phyloP scores from a whole-genome alignment of 2,113 vertebrate genomes.

The Heliornis fulica region DNA sequence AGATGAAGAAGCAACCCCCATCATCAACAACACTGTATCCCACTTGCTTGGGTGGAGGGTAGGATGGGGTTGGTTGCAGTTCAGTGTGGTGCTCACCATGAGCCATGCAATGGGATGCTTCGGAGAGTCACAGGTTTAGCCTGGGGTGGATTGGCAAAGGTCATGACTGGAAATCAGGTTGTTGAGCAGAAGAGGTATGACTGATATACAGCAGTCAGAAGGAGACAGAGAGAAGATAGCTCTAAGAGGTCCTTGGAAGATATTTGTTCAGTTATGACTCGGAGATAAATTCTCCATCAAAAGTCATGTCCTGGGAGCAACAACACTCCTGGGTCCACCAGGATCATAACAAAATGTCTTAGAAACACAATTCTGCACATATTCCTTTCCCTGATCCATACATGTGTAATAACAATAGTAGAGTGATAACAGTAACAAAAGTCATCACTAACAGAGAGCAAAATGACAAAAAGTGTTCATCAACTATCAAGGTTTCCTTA shows the following conservation, averaged over 20 bases:
- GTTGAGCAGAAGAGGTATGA: background rate
- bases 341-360: background rate
- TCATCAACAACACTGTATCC: rapidly evolving
- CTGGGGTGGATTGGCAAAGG: background rate
- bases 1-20: rapidly evolving
- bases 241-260: background rate
- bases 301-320: background rate
- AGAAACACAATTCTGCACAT: background rate
- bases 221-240: background rate
- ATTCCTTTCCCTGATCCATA: background rate
- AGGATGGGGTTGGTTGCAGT: background rate
- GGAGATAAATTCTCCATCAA: background rate
- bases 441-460: background rate
- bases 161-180: background rate
- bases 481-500: background rate
- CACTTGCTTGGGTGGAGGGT: background rate
- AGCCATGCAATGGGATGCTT: background rate
- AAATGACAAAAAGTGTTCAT: background rate
- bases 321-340: background rate
- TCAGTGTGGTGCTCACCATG: background rate
- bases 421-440: background rate
- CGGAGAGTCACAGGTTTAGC: background rate
- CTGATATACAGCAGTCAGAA: background rate
- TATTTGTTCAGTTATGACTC: background rate
- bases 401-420: background rate